Conservation (phyloP, 2,797 vertebrate genomes). For the Periparus ater region DNA sequence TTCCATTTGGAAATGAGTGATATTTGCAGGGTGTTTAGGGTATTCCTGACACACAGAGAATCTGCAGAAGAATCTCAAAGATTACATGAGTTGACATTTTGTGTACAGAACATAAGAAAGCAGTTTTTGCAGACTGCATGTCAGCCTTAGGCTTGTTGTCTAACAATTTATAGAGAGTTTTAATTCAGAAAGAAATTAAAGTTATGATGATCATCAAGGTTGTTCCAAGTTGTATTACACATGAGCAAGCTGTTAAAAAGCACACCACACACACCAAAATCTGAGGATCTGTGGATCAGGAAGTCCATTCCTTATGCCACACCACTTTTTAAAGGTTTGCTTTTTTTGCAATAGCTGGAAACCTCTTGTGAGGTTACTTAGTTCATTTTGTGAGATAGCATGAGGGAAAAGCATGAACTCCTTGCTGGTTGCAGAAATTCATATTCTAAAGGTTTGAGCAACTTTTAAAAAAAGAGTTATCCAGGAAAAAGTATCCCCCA, state of each 20-base stretch:
- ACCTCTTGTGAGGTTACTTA: neutral
- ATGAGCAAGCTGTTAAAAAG: neutral
- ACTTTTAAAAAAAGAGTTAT: neutral
- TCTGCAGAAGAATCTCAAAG: neutral
- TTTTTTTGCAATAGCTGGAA: neutral
- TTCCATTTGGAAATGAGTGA: neutral
- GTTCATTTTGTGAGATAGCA: neutral
- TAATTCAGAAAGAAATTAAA: neutral
- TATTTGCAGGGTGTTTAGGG: neutral
- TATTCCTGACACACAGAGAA: neutral
- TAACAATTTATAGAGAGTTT: neutral
- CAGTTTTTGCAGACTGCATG: neutral
- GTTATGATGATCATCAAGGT: neutral
- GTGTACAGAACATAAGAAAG: neutral
- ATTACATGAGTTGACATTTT: neutral
- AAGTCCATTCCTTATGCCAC: fast-evolving
- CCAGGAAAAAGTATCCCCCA: neutral
- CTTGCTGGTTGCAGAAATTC: neutral
- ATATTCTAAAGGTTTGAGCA: neutral
- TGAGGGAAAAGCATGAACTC: fast-evolving
- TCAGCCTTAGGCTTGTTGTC: neutral
- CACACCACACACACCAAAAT: neutral
- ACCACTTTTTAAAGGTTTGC: neutral
- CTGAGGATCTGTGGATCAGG: neutral
- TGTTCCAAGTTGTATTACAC: neutral